These are phyloP conservation scores for Melanitta fusca DNA, from an alignment of 2,797 vertebrate genomes.

Conservation along the genomic window DNA sequence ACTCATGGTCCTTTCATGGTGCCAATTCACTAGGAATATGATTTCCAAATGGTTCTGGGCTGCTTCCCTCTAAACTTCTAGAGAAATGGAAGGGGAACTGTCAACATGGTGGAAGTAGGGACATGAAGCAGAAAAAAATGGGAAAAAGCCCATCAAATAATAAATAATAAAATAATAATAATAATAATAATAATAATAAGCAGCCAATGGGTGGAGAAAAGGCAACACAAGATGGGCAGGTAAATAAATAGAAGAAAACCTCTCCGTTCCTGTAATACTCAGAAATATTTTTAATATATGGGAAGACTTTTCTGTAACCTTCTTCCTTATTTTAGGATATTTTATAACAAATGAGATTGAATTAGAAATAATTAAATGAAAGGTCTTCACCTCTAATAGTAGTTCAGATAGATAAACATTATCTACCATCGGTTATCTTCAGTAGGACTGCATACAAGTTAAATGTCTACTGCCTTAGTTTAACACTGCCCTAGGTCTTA, in stretches of 20 bases:
- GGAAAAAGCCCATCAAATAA: background rate
- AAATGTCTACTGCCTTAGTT: background rate
- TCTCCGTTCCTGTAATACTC: background rate
- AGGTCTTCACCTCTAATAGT: background rate
- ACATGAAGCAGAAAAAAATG: background rate
- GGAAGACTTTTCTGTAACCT: background rate
- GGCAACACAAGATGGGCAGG: background rate
- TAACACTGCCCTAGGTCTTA: background rate
- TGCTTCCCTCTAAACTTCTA: background rate
- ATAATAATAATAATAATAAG: background rate
- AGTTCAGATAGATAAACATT: background rate
- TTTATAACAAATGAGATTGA: background rate
- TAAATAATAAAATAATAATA: background rate
- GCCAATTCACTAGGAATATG: background rate
- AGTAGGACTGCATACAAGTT: background rate
- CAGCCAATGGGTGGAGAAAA: too few species aligned
- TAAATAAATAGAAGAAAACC: background rate
- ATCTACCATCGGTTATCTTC: background rate
- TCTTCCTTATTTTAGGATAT: background rate
- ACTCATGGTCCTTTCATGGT: background rate
- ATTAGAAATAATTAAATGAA: background rate
- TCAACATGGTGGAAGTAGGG: background rate
- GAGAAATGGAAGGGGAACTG: background rate
- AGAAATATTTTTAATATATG: background rate
- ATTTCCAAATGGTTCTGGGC: background rate